These are phyloP conservation scores for Gonatopus flavifemur DNA, from an alignment of 1,140 invertebrate species.

Conservation along the genomic window DNA sequence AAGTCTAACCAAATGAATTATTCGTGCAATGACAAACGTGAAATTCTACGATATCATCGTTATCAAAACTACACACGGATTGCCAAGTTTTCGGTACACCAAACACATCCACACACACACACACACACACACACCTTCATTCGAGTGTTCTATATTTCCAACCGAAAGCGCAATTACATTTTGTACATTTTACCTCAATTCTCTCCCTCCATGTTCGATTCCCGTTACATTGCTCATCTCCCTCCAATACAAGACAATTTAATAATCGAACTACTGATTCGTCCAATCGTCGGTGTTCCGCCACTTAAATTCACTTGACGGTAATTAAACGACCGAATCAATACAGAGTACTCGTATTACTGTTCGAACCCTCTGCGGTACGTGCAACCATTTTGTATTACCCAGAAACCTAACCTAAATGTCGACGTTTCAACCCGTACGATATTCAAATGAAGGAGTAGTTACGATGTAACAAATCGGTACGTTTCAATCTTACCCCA, in stretches of 20 bases:
- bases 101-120: neutral
- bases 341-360: slow-evolving; percentile 9
- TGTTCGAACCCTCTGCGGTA: slow-evolving; percentile 14
- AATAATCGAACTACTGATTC: slow-evolving; percentile 19
- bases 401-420: no score
- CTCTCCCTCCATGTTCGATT: neutral
- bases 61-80: no score
- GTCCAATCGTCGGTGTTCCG: slow-evolving; percentile 8
- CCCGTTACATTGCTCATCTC: neutral
- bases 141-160: slow-evolving; percentile 15
- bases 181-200: slow-evolving; percentile 2
- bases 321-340: slow-evolving; percentile 20
- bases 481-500: no score
- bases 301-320: slow-evolving; percentile 25
- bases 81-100: no score
- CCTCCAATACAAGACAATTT: slow-evolving; percentile 4
- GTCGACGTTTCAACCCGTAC: no score
- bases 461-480: no score
- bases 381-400: no score
- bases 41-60: no score
- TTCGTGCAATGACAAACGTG: no score
- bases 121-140: neutral
- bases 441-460: no score
- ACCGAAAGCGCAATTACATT: slow-evolving; percentile 4
- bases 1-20: no score